phyloP scores from a whole-genome alignment of 2,113 vertebrate genomes.

The Ameiurus melas region DNA sequence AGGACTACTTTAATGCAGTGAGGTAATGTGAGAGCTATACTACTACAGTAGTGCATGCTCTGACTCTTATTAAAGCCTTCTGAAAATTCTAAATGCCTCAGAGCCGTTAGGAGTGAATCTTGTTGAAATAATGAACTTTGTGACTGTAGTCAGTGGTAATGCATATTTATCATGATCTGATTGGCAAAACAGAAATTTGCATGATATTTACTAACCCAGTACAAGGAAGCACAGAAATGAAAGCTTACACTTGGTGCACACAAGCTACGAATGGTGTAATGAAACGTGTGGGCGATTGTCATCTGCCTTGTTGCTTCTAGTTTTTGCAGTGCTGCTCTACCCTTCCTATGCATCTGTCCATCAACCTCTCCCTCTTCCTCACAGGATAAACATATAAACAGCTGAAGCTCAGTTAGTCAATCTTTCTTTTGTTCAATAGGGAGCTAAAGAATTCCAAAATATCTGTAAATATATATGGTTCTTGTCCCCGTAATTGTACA shows the following conservation, averaged over 20 bases:
- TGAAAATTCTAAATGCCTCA: no score
- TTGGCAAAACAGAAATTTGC: not conserved
- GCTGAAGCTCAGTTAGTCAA: not conserved
- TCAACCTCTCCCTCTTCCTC: not conserved
- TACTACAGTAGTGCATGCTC: no score
- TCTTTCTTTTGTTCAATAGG: no score
- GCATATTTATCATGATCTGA: not conserved
- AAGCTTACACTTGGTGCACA: not conserved
- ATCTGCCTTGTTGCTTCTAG: not conserved
- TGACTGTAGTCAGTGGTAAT: no score
- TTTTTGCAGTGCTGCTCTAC: not conserved
- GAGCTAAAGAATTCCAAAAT: not conserved
- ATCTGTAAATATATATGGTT: not conserved
- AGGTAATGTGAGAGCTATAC: no score
- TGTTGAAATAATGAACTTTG: no score
- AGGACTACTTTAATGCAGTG: not conserved
- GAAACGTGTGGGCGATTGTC: not conserved
- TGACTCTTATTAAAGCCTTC: no score
- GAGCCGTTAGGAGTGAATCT: no score
- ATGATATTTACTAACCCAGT: not conserved
- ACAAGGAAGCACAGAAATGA: not conserved
- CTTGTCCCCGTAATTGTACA: not conserved
- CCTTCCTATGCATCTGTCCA: not conserved
- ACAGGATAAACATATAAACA: not conserved
- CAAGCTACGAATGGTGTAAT: not conserved